Conservation (phyloP, 2,888 invertebrate genomes). For the Fragum sueziense region DNA sequence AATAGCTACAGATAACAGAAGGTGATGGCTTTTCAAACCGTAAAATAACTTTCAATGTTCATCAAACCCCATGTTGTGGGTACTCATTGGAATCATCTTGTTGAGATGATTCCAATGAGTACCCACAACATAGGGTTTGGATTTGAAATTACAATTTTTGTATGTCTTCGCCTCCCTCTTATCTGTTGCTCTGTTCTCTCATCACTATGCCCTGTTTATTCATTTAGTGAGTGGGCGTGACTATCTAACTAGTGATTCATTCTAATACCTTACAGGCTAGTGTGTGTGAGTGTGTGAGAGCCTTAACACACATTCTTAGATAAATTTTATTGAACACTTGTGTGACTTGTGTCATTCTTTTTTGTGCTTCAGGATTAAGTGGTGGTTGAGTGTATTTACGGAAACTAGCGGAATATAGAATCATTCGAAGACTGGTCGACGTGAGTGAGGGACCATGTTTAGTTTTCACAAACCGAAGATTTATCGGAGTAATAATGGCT, state of each 20-base stretch:
- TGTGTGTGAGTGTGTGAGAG: not conserved
- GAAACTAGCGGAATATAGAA: not conserved
- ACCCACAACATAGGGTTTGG: no score
- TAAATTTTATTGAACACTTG: constrained; percentile 9
- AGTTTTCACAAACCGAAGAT: constrained; percentile 94
- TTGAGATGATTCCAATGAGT: no score
- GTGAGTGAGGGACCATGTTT: constrained; percentile 87
- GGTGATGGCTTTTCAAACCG: no score
- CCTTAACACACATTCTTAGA: not conserved
- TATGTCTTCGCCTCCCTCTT: no score
- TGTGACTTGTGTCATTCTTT: constrained; percentile 16
- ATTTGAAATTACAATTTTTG: no score
- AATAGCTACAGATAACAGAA: no score
- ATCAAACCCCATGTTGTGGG: no score
- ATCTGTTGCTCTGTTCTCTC: no score
- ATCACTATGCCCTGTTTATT: constrained; percentile 26
- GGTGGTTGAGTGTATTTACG: not conserved
- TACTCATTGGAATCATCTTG: no score
- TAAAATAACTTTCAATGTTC: no score
- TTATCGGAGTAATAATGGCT: constrained; percentile 88
- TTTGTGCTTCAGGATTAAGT: constrained; percentile 19
- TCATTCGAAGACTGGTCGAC: constrained; percentile 12
- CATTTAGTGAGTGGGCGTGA: constrained; percentile 56
- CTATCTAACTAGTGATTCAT: constrained; percentile 20
- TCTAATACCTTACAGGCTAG: constrained; percentile 15